Evolutionary conservation across 2,888 invertebrate species (phyloP).

Genomic region (Diarsia dahlii): DNA sequence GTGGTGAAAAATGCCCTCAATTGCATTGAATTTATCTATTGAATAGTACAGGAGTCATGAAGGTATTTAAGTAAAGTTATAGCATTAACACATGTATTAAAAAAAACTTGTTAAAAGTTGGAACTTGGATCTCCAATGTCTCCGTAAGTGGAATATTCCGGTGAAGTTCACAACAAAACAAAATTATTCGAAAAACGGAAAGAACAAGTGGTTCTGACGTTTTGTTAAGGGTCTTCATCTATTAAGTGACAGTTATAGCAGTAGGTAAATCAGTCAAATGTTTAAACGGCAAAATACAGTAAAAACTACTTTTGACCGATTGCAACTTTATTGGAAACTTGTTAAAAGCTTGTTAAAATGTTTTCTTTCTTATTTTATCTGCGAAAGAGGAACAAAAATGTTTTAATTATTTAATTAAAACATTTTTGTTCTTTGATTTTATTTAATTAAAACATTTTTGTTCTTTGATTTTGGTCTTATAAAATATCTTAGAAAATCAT

Average conservation of each 20-base stretch:
- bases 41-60: background rate
- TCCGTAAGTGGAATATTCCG: too few relatives aligned
- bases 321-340: background rate
- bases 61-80: background rate
- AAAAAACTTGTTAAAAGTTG: background rate
- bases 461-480: too few relatives aligned
- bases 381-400: too few relatives aligned
- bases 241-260: background rate
- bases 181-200: too few relatives aligned
- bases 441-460: too few relatives aligned
- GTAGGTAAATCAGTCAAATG: background rate
- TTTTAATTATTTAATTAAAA: too few relatives aligned
- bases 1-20: too few relatives aligned
- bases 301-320: background rate
- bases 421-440: too few relatives aligned
- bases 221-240: background rate
- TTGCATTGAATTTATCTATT: background rate
- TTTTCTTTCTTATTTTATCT: too few relatives aligned
- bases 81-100: background rate
- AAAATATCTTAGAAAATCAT: too few relatives aligned
- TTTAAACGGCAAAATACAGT: too few relatives aligned
- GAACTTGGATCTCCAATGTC: background rate
- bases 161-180: too few relatives aligned
- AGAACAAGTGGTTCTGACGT: background rate
- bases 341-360: background rate